Conservation (phyloP, 2,888 invertebrate genomes). For the Dicycla oo region DNA sequence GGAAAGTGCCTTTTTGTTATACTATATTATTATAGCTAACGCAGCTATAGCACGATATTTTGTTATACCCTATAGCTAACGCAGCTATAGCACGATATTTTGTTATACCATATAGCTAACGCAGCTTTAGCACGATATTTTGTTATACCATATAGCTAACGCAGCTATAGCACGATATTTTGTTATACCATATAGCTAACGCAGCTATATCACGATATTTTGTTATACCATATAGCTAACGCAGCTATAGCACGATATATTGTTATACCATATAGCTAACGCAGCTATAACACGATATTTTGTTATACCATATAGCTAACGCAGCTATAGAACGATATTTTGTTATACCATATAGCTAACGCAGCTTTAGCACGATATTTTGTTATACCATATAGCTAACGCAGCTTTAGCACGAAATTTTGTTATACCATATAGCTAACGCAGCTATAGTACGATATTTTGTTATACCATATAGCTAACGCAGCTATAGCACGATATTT, state of each 20-base stretch:
- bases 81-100: constrained; percentile 12
- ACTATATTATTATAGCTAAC: constrained; percentile 4
- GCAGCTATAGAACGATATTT: constrained; percentile 28
- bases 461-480: constrained; percentile 6
- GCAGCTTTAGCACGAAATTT: constrained; percentile 28
- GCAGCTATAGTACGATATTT: constrained; percentile 28
- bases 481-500: constrained; percentile 28
- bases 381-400: constrained; percentile 6
- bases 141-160: too few species aligned
- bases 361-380: constrained; percentile 28
- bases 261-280: constrained; percentile 6
- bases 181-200: constrained; percentile 6
- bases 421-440: constrained; percentile 6
- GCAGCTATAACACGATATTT: constrained; percentile 28
- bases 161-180: constrained; percentile 12
- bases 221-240: constrained; percentile 6
- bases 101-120: too few species aligned
- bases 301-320: constrained; percentile 6
- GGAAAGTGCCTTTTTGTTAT: constrained; percentile 46
- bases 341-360: constrained; percentile 6
- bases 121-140: constrained; percentile 12
- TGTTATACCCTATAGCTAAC: too few species aligned
- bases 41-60: constrained; percentile 9
- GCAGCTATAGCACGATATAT: too few species aligned
- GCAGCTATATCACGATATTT: constrained; percentile 28